A percentile compares a stretch with the other conserved stretches of the same genome.
Conservation (phyloP, 2,888 invertebrate species). For the Frankliniella intonsa region DNA sequence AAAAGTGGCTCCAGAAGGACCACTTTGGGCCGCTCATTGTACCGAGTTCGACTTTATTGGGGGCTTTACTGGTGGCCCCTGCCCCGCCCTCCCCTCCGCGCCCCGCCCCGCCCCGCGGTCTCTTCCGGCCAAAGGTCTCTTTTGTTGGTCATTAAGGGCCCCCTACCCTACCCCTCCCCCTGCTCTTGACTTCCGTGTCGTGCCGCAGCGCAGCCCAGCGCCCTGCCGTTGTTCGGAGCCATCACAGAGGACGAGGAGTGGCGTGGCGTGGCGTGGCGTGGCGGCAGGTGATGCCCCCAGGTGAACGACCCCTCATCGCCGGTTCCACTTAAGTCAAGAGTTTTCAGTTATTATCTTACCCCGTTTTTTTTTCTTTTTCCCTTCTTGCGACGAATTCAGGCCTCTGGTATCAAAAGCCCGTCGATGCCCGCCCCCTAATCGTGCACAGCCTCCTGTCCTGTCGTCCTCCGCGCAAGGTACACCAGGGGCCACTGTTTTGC, state of each 20-base stretch:
- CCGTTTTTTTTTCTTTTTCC: background rate
- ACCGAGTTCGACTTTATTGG: background rate
- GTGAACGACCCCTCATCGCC: too few relatives aligned
- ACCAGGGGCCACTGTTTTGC: background rate
- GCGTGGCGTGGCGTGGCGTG: too few relatives aligned
- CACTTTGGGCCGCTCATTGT: background rate
- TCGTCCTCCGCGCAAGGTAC: background rate
- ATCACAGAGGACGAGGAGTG: too few relatives aligned
- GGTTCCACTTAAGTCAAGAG: too few relatives aligned
- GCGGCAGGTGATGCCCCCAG: too few relatives aligned
- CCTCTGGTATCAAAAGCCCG: background rate
- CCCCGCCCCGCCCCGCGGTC: too few relatives aligned
- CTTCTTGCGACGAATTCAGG: background rate
- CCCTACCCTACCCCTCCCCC: background rate
- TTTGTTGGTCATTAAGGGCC: background rate
- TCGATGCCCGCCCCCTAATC: background rate
- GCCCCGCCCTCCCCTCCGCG: background rate
- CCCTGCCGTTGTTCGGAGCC: too few relatives aligned
- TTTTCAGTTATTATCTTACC: too few relatives aligned
- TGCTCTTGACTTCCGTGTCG: background rate
- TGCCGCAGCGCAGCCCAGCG: too few relatives aligned
- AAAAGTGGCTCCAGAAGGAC: too few relatives aligned
- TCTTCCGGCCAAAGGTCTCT: background rate
- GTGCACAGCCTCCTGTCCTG: too few relatives aligned
- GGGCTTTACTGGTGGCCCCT: background rate